Evolutionary conservation across 30 jellyfish, hydroid and myxozoan genomes (phyloP).

Genomic region (Aurelia coerulea): DNA sequence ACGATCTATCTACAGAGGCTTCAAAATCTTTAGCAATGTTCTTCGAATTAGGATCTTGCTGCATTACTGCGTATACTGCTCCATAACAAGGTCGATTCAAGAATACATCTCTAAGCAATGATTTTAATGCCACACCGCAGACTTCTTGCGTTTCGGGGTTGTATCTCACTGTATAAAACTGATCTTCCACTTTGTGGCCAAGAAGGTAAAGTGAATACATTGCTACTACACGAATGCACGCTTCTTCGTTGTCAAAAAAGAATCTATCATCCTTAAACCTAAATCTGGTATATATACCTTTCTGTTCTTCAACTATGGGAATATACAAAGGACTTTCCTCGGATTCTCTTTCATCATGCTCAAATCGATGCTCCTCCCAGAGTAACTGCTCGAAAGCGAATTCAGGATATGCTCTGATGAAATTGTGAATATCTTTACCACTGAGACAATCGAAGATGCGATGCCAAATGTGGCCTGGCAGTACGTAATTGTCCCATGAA

Average conservation of each 20-base stretch:
- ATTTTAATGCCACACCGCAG: too few species aligned
- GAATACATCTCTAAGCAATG: too few species aligned
- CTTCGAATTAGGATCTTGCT: too few species aligned
- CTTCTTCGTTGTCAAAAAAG: constrained; percentile 52
- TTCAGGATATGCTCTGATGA: constrained; percentile 36
- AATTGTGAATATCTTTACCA: constrained; percentile 25
- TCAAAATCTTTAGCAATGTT: too few species aligned
- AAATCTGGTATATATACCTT: constrained; percentile 48
- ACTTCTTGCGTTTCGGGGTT: background rate
- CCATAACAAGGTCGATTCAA: too few species aligned
- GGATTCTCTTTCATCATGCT: background rate
- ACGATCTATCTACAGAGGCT: too few species aligned
- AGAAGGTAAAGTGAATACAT: constrained; percentile 62
- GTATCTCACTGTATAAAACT: background rate
- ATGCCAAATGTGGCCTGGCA: constrained; percentile 56
- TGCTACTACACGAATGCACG: constrained; percentile 66
- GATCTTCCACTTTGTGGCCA: constrained; percentile 47
- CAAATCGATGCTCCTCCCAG: constrained; percentile 22
- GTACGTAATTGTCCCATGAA: background rate
- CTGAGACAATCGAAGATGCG: constrained; percentile 30
- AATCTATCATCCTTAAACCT: constrained; percentile 17
- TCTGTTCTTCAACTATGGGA: constrained; percentile 30
- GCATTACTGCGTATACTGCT: too few species aligned
- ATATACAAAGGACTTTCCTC: constrained; percentile 5
- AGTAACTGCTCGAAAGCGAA: background rate